A percentile compares a stretch with the other conserved stretches of the same genome.
These are phyloP conservation scores for Grantiella picta DNA, from an alignment of 2,113 vertebrate genomes.

Conservation along the genomic window DNA sequence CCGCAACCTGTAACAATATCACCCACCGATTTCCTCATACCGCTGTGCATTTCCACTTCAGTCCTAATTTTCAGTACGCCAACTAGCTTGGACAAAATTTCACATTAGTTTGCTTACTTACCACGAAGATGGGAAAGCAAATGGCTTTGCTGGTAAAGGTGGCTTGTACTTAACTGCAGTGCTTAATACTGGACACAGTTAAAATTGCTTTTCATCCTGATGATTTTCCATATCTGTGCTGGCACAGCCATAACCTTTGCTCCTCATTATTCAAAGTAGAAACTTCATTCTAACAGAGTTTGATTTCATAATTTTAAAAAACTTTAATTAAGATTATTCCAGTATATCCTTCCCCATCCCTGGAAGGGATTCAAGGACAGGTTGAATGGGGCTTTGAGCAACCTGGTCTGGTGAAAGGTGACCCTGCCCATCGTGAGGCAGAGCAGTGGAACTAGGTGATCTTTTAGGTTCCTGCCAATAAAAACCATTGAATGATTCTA, in stretches of 20 bases:
- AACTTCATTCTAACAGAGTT: neutral
- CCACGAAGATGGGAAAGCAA: neutral
- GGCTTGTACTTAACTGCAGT: neutral
- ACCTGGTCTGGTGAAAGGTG: neutral
- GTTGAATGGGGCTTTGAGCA: neutral
- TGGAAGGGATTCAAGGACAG: neutral
- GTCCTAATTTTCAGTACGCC: neutral
- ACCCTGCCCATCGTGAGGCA: accelerated
- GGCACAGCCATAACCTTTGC: neutral
- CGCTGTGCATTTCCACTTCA: neutral
- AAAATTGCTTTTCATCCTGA: neutral
- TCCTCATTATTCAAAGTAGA: neutral
- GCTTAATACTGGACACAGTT: neutral
- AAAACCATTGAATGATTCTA: neutral
- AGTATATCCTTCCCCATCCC: neutral
- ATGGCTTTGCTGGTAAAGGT: neutral
- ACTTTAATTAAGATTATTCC: neutral
- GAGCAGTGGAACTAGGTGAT: neutral
- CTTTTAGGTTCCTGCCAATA: neutral
- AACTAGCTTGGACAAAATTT: neutral
- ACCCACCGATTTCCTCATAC: accelerated
- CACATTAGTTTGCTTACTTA: neutral
- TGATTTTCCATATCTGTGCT: neutral
- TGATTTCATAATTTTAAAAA: neutral
- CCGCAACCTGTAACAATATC: neutral